Conservation (phyloP, 2,797 vertebrate species). For the Prunella strophiata region DNA sequence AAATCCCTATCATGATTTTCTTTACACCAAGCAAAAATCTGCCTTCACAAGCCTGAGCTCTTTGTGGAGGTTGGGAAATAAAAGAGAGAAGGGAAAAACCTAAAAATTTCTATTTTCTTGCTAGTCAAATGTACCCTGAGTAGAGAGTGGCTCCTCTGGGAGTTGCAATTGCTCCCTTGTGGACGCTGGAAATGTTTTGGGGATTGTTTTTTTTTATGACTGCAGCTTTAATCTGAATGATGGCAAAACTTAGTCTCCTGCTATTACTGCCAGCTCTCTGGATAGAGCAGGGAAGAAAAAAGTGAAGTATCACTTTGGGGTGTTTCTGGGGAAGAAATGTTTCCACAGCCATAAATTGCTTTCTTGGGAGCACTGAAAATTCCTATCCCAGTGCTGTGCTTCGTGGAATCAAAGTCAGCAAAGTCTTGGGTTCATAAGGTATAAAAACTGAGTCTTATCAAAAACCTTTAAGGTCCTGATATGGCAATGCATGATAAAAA, state of each 20-base stretch:
- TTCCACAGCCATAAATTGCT: neutral
- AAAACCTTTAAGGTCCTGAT: neutral
- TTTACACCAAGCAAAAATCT: neutral
- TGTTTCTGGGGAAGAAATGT: neutral
- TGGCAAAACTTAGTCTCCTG: neutral
- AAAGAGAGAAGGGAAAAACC: neutral
- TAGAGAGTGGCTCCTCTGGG: neutral
- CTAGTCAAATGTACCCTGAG: neutral
- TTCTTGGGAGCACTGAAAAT: neutral
- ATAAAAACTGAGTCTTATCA: neutral
- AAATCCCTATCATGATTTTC: neutral
- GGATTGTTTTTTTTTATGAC: neutral
- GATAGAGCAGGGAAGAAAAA: neutral
- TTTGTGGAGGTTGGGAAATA: neutral
- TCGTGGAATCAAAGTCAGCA: accelerated
- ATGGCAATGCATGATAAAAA: neutral
- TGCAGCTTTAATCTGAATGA: neutral
- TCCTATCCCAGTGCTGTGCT: neutral
- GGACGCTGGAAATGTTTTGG: neutral
- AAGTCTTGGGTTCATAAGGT: neutral
- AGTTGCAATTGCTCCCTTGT: neutral
- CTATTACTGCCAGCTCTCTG: neutral
- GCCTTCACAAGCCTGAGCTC: neutral
- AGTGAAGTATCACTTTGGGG: neutral
- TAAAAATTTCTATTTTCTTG: neutral